A percentile compares a stretch with the other conserved stretches of the same genome.
phyloP scores from a whole-genome alignment of 2,797 vertebrate species.

The Mionectes olivaceus region DNA sequence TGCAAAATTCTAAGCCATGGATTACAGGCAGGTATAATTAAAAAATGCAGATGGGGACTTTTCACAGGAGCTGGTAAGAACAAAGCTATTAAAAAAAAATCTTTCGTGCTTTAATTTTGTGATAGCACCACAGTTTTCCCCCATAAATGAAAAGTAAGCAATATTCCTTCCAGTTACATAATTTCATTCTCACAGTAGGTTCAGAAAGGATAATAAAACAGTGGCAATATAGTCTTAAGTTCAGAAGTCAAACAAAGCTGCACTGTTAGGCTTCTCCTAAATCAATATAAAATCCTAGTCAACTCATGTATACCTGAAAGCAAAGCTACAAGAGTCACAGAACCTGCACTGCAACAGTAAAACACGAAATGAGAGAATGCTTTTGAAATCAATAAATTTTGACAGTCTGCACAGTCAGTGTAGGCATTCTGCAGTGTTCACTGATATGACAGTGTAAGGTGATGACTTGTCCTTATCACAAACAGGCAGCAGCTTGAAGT shows the following conservation, averaged over 20 bases:
- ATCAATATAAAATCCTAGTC: neutral
- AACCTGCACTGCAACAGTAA: neutral
- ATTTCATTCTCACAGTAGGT: neutral
- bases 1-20: conserved; percentile 1
- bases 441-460: neutral
- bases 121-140: neutral
- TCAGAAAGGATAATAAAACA: neutral
- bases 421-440: neutral
- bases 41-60: conserved; percentile 26
- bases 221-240: neutral
- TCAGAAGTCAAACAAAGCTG: neutral
- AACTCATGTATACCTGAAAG: neutral
- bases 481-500: conserved; percentile 13
- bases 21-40: neutral
- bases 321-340: neutral
- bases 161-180: neutral
- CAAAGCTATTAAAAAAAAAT: neutral
- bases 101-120: neutral
- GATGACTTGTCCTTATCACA: conserved; percentile 46
- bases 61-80: conserved; percentile 11
- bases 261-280: neutral
- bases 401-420: neutral
- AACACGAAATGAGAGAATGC: neutral
- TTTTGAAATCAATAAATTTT: neutral
- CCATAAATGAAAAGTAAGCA: neutral